Evolutionary conservation across 2,888 invertebrate genomes (phyloP).

Genomic region (Ectemnius lituratus): DNA sequence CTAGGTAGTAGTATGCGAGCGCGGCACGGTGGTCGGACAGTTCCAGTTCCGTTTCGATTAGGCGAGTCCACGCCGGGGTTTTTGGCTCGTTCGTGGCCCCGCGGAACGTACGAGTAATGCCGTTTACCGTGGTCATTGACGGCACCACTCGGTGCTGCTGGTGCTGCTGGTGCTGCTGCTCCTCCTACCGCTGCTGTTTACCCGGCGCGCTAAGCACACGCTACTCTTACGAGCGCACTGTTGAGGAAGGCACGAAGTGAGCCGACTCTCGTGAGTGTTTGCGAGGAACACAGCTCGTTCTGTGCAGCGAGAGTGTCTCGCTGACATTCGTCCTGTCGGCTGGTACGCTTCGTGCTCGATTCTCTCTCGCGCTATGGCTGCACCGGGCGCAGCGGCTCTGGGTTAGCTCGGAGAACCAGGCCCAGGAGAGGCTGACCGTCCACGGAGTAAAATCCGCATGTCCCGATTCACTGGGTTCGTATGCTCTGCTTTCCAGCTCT

Average conservation of each 20-base stretch:
- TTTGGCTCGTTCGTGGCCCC: slow-evolving; percentile 54
- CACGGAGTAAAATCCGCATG: slow-evolving; percentile 53
- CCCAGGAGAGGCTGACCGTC: slow-evolving; percentile 9
- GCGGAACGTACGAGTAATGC: slow-evolving; percentile 58
- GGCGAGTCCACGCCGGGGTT: slow-evolving; percentile 63
- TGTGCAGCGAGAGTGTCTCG: too few species aligned
- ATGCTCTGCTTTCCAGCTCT: slow-evolving; percentile 33
- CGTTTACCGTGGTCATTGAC: slow-evolving; percentile 65
- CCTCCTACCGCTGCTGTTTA: slow-evolving; percentile 58
- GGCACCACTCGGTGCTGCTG: slow-evolving; percentile 55
- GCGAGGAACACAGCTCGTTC: slow-evolving; percentile 11
- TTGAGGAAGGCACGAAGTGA: slow-evolving; percentile 53
- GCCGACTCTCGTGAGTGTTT: slow-evolving; percentile 36
- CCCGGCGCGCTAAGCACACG: slow-evolving; percentile 56
- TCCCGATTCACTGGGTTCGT: slow-evolving; percentile 57
- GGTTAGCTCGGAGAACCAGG: slow-evolving; percentile 35
- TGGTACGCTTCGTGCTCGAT: slow-evolving; percentile 28
- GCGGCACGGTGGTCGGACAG: slow-evolving; percentile 68
- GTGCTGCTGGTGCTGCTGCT: slow-evolving; percentile 57
- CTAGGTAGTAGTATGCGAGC: slow-evolving; percentile 65
- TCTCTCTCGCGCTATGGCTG: slow-evolving; percentile 48
- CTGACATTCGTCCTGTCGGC: slow-evolving; percentile 34
- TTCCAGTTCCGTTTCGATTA: slow-evolving; percentile 72
- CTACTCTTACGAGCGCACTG: slow-evolving; percentile 46
- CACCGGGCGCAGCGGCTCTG: slow-evolving; percentile 39